Conservation (phyloP, 2,888 invertebrate genomes). For the Metallyticus violacea region DNA sequence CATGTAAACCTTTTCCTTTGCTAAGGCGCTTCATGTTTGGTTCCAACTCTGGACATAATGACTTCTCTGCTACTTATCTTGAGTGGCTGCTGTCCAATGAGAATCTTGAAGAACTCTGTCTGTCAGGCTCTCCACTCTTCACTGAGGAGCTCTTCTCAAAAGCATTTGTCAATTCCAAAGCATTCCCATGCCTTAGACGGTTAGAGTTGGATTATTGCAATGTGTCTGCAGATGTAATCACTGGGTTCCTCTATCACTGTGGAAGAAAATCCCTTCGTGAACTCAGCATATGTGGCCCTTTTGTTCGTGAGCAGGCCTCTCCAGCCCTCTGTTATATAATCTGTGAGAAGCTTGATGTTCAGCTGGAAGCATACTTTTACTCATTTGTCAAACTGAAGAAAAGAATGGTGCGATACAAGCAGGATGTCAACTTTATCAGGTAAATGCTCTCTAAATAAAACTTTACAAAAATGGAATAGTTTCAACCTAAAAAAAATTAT, state of each 20-base stretch:
- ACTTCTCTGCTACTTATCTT: conserved; percentile 32
- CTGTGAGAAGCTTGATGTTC: conserved; percentile 34
- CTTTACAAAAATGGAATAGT: background rate
- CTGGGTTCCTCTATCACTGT: conserved; percentile 31
- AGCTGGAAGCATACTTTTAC: conserved; percentile 34
- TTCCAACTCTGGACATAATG: conserved; percentile 31
- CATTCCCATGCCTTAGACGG: conserved; percentile 31
- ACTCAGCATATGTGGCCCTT: conserved; percentile 35
- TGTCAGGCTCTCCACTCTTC: conserved; percentile 34
- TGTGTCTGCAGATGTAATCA: conserved; percentile 32
- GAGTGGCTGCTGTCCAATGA: conserved; percentile 32
- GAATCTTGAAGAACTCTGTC: conserved; percentile 31
- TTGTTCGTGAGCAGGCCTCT: conserved; percentile 35
- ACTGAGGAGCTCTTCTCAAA: conserved; percentile 31
- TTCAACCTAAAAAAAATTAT: no score
- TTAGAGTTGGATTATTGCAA: conserved; percentile 35
- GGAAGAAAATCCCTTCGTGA: conserved; percentile 31
- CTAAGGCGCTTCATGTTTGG: conserved; percentile 33
- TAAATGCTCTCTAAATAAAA: background rate
- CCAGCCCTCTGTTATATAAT: conserved; percentile 33
- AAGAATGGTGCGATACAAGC: conserved; percentile 32
- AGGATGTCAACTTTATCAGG: conserved; percentile 26
- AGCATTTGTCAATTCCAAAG: conserved; percentile 29
- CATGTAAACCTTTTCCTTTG: conserved; percentile 28
- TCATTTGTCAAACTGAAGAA: conserved; percentile 35